Evolutionary conservation across 2,888 invertebrate genomes (phyloP), one percentile per base, ranked within the genome.

Genomic region (Sarcophaga caerulescens): DNA sequence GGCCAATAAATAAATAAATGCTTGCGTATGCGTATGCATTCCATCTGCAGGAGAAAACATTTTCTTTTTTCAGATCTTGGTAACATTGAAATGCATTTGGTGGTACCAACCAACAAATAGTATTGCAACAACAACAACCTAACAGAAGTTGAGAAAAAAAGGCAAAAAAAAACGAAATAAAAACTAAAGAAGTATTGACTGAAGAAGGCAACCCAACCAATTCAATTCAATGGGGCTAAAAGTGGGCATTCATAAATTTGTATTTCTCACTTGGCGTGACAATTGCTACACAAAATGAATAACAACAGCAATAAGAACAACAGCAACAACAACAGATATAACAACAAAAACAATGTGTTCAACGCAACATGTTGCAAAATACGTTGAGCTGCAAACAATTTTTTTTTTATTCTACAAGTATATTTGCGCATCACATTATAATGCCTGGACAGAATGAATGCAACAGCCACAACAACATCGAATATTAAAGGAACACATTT

Each of bases 231-330:
- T 89, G 79, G 8, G 35, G 89, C 89, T 84, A 84, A 89, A 89
- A 89, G 86, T 89, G 91, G 91, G 91, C 91, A 92, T 92, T 92
- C 92, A 92, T 92, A 92, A 92, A 92, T 92, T 92, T 92, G 90
- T 91, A 90, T 90, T 85, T 88, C 90, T 90, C 90, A 91, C 91
- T 91, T 90, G 91, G 90, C 92, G 92, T 92, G 92, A 92, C 91
- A 92, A 92, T 92, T 92, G 91, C 92, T 89, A 89, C 90, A 91
- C 90, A 90, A 90, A 90, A 90, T 90, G 81, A 84, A 85, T 69
- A 76, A 66, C 78, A 91, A 88, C 89, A 89, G 82, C 76, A 82
- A 82, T 19, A 47, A 47, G 4, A 47, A 47, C 11, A 47, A 77
- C 57, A 79, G 0, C 25, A 89, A 84, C 66, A 82, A 80, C 23